Percentiles rank a stretch among this genome's conserved stretches.
Evolutionary conservation across 2,797 vertebrate genomes (phyloP).

Genomic region (Notoglanidium macrostoma): DNA sequence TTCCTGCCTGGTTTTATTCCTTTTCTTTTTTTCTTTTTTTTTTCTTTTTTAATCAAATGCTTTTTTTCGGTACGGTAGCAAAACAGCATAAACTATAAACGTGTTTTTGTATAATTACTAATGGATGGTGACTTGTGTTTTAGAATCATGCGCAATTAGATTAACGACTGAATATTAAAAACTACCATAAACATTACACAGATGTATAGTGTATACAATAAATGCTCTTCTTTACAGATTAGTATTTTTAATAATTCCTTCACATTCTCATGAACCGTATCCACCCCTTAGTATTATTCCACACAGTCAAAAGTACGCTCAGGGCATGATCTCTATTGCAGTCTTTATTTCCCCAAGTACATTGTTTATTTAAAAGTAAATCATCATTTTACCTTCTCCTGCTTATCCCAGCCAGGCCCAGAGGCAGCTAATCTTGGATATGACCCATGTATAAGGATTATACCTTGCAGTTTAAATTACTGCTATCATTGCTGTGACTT

Average conservation of each 20-base stretch:
- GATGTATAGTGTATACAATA: neutral
- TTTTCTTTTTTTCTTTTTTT: neutral
- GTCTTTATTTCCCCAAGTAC: neutral
- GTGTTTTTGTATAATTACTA: neutral
- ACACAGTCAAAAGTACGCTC: neutral
- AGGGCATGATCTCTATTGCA: neutral
- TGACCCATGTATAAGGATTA: constrained; percentile 8
- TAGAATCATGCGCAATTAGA: neutral
- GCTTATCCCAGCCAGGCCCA: neutral
- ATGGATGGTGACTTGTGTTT: neutral
- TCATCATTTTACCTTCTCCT: neutral
- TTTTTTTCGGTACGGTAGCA: neutral
- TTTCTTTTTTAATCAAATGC: neutral
- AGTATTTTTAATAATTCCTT: neutral
- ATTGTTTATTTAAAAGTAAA: neutral
- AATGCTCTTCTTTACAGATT: neutral
- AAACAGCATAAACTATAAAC: neutral
- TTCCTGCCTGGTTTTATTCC: neutral
- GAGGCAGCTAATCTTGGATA: neutral
- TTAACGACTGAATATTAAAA: neutral
- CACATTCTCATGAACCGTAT: neutral
- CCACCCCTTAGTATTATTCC: neutral
- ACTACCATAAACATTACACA: neutral
- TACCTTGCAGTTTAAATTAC: neutral
- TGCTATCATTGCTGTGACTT: neutral